phyloP scores from a whole-genome alignment of 2,797 vertebrate species.

The Tarsius wallacei region DNA sequence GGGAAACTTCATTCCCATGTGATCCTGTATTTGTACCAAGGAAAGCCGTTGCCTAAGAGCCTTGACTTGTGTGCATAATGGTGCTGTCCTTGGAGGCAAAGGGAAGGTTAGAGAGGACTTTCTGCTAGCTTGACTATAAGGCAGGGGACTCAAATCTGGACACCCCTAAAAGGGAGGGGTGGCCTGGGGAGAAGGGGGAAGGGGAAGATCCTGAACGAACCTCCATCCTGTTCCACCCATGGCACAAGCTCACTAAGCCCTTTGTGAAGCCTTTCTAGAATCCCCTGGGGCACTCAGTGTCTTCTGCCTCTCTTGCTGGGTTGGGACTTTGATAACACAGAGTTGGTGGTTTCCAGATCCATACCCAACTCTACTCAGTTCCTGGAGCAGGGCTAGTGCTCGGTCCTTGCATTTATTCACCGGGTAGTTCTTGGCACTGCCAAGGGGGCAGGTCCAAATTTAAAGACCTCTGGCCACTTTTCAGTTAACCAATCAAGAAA shows the following conservation, averaged over 20 bases:
- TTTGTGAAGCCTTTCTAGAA: background rate
- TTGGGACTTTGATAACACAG: background rate
- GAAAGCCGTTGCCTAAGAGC: constrained; percentile 9
- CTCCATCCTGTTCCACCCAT: background rate
- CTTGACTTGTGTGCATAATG: background rate
- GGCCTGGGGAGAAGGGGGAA: background rate
- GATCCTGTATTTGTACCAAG: background rate
- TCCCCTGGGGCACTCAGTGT: background rate
- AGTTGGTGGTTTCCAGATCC: background rate
- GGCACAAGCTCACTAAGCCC: background rate
- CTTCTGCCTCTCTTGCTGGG: background rate
- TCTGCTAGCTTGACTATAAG: background rate
- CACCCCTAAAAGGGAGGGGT: background rate
- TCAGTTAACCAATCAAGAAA: background rate
- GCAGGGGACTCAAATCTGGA: background rate
- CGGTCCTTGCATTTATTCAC: background rate
- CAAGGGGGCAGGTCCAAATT: background rate
- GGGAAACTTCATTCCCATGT: background rate
- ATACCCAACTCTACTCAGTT: background rate
- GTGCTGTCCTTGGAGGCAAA: background rate
- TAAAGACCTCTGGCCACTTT: background rate
- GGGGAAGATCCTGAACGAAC: background rate
- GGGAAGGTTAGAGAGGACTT: background rate
- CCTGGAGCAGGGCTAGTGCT: background rate
- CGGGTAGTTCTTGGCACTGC: background rate